These are phyloP conservation scores for Platalea minor DNA, from an alignment of 2,797 vertebrate species.

Conservation along the genomic window DNA sequence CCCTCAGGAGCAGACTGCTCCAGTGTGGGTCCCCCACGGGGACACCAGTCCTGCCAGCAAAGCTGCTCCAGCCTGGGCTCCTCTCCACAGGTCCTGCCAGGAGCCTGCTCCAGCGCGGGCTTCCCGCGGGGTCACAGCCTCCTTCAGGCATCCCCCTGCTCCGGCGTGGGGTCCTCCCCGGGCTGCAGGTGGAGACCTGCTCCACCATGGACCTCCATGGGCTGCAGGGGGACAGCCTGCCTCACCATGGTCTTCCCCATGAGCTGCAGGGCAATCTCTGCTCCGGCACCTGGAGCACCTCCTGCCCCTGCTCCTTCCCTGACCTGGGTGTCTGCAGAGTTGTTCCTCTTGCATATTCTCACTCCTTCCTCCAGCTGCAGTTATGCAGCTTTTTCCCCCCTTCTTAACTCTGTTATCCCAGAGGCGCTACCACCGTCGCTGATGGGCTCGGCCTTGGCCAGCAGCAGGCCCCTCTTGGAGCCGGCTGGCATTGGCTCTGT, in stretches of 20 bases:
- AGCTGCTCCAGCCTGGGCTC: background rate
- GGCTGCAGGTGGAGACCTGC: background rate
- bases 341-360: background rate
- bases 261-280: background rate
- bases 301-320: background rate
- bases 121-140: background rate
- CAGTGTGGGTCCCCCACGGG: too few species aligned
- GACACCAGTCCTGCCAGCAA: background rate
- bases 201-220: background rate
- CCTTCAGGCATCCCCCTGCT: background rate
- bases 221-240: background rate
- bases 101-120: background rate
- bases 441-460: background rate
- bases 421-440: background rate
- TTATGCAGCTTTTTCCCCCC: background rate
- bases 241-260: background rate
- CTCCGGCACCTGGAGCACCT: fast-evolving
- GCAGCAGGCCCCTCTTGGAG: background rate
- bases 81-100: background rate
- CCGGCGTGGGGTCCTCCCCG: background rate
- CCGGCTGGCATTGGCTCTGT: background rate
- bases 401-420: background rate
- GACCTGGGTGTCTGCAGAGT: background rate
- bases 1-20: too few species aligned
- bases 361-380: background rate